A percentile compares a stretch with the other conserved stretches of the same genome.
Conservation (phyloP, 2,888 invertebrate species). For the Arrhopalites spinosus region DNA sequence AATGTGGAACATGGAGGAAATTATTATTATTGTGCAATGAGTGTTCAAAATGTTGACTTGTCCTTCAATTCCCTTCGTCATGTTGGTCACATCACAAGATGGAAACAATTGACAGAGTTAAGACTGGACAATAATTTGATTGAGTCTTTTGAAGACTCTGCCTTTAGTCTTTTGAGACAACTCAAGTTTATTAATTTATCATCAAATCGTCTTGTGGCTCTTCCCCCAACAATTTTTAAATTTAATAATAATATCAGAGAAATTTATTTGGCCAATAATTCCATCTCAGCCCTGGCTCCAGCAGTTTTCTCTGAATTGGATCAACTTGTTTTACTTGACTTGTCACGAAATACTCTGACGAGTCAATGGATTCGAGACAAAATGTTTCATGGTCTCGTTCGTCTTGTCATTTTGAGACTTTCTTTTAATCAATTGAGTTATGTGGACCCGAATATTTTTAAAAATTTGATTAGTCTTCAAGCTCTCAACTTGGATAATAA, state of each 20-base stretch:
- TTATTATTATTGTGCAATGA: too few species aligned
- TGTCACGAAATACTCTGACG: slow-evolving; percentile 74
- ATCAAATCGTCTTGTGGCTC: slow-evolving; percentile 76
- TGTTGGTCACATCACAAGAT: slow-evolving; percentile 69
- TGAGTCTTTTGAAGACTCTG: slow-evolving; percentile 73
- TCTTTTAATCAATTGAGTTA: slow-evolving; percentile 83
- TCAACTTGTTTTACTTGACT: slow-evolving; percentile 80
- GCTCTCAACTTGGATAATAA: slow-evolving; percentile 84
- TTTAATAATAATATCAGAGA: slow-evolving; percentile 80
- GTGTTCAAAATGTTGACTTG: slow-evolving; percentile 72
- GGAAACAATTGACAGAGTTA: slow-evolving; percentile 75
- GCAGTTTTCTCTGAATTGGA: slow-evolving; percentile 82
- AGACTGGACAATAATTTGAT: slow-evolving; percentile 79
- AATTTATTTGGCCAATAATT: slow-evolving; percentile 77
- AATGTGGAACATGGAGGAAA: too few species aligned
- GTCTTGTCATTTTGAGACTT: slow-evolving; percentile 75
- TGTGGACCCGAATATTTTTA: slow-evolving; percentile 82
- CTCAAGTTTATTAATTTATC: slow-evolving; percentile 76
- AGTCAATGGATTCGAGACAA: slow-evolving; percentile 78
- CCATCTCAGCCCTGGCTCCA: slow-evolving; percentile 78
- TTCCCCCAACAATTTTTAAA: slow-evolving; percentile 80
- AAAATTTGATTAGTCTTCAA: slow-evolving; percentile 83
- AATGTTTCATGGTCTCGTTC: slow-evolving; percentile 75
- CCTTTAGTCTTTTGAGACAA: slow-evolving; percentile 74
- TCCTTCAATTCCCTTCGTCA: slow-evolving; percentile 75